Percentiles rank a stretch among this genome's conserved stretches.
phyloP scores from a whole-genome alignment of 2,888 invertebrate species.

The Trachelus troglodyta region DNA sequence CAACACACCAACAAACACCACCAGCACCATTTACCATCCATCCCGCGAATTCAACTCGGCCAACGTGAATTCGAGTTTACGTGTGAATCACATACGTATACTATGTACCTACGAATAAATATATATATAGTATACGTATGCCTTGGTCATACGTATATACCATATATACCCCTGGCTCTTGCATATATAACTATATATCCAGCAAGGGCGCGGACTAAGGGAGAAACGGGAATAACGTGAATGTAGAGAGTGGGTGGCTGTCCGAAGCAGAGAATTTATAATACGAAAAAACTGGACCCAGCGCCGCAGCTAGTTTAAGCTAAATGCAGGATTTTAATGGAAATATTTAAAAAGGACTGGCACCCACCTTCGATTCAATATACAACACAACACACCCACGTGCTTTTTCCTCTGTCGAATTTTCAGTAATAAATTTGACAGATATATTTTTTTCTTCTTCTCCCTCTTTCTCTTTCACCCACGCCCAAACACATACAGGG shows the following conservation, averaged over 20 bases:
- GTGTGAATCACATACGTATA: conserved; percentile 31
- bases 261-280: conserved; percentile 57
- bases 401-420: not conserved
- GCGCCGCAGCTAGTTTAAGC: conserved; percentile 25
- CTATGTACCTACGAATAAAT: too few species aligned
- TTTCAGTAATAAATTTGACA: not conserved
- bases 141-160: not conserved
- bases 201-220: conserved; percentile 23
- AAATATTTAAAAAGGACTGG: not conserved
- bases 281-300: conserved; percentile 43
- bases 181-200: not conserved
- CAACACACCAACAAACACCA: conserved; percentile 11
- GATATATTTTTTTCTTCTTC: not conserved
- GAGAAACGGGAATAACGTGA: conserved; percentile 17
- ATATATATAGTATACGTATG: not conserved
- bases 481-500: not conserved
- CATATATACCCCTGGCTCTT: not conserved
- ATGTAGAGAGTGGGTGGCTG: conserved; percentile 38
- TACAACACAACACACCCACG: too few species aligned
- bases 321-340: not conserved
- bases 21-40: conserved; percentile 22
- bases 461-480: conserved; percentile 7
- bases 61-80: conserved; percentile 38
- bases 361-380: too few species aligned
- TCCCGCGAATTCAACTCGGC: conserved; percentile 32